Conservation (phyloP, 2,797 vertebrate genomes). For the Phalanger gymnotis region DNA sequence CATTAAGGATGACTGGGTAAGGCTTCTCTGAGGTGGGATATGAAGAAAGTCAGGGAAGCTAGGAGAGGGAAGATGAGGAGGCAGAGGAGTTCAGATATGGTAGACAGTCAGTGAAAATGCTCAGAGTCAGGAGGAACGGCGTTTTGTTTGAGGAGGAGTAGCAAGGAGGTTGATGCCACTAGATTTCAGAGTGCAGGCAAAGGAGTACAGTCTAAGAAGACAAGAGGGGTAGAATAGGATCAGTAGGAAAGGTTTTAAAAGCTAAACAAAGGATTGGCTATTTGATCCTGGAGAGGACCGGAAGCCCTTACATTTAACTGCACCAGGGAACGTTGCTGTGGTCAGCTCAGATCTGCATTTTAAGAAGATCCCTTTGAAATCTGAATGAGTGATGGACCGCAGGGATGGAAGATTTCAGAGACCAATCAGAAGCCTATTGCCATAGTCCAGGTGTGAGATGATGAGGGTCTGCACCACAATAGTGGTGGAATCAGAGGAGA, state of each 20-base stretch:
- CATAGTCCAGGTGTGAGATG: no score
- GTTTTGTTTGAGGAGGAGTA: background rate
- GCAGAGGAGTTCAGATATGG: background rate
- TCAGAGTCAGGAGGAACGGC: background rate
- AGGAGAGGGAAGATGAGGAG: background rate
- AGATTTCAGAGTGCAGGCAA: background rate
- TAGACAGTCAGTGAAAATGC: background rate
- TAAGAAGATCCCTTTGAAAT: background rate
- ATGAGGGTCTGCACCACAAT: no score
- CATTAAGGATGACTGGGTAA: background rate
- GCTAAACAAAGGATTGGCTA: background rate
- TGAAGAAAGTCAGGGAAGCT: background rate
- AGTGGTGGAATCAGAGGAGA: background rate
- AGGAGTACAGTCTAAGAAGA: background rate
- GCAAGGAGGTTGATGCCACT: background rate
- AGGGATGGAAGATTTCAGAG: background rate
- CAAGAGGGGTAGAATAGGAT: background rate
- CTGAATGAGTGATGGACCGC: background rate
- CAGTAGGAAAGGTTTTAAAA: background rate
- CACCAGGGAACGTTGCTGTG: background rate
- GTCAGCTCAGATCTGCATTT: background rate
- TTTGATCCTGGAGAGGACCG: background rate
- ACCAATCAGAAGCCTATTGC: background rate
- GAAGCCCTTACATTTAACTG: background rate
- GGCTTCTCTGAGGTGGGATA: background rate